A percentile compares a stretch with the other conserved stretches of the same genome.
phyloP scores from a whole-genome alignment of 2,797 vertebrate genomes.

The Hyperoplus lanceolatus region DNA sequence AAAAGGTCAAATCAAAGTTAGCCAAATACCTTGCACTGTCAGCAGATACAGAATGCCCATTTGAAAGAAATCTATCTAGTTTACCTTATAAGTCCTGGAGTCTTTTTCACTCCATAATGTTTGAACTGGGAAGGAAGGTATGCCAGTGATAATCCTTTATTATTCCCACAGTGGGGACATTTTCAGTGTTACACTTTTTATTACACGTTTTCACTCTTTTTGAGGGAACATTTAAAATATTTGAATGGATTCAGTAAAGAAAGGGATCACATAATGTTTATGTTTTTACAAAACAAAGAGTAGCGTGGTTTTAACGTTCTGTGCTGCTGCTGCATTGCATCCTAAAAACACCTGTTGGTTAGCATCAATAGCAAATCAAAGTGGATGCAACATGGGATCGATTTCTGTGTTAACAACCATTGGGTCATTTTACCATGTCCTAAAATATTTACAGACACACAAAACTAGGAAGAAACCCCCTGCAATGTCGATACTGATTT shows the following conservation, averaged over 20 bases:
- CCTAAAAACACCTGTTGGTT: conserved; percentile 17
- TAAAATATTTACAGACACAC: conserved; percentile 2
- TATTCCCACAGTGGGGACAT: no score
- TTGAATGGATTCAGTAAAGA: conserved; percentile 27
- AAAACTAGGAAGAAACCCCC: conserved; percentile 31
- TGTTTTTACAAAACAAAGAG: neutral
- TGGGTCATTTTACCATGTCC: neutral
- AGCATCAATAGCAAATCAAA: neutral
- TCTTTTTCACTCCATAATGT: conserved; percentile 49
- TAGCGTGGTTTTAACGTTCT: conserved; percentile 16
- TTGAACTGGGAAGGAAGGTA: conserved; percentile 40
- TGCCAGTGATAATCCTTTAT: conserved; percentile 9
- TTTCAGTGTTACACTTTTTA: no score
- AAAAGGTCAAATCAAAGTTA: conserved; percentile 40
- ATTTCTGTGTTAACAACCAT: neutral
- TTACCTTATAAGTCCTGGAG: conserved; percentile 51
- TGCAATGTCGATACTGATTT: conserved; percentile 14
- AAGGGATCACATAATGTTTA: neutral
- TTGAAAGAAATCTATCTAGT: conserved; percentile 55
- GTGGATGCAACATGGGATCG: neutral
- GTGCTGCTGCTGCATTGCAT: conserved; percentile 20
- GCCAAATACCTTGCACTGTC: conserved; percentile 34
- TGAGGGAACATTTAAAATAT: conserved; percentile 28
- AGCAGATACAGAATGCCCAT: conserved; percentile 42
- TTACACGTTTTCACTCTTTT: neutral